These are phyloP conservation scores for Disparrhopalites patrizii DNA, from an alignment of 2,888 invertebrate species.

Conservation along the genomic window DNA sequence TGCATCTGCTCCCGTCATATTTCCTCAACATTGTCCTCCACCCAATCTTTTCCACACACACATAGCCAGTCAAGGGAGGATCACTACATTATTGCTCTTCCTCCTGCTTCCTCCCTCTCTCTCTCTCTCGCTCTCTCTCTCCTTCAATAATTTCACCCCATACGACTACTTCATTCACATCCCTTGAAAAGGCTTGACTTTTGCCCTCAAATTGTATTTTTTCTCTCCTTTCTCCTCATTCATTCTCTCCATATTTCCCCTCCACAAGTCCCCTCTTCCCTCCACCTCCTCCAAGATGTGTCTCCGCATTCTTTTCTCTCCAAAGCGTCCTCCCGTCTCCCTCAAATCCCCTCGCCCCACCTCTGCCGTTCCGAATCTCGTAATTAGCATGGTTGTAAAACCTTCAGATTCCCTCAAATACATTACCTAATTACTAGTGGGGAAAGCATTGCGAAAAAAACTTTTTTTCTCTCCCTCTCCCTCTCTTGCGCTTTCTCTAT, in stretches of 20 bases:
- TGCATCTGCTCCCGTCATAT: constrained; percentile 37
- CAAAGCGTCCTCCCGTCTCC: too few species aligned
- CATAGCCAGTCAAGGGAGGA: too few species aligned
- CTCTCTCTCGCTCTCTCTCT: constrained; percentile 15
- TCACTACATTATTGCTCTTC: too few species aligned
- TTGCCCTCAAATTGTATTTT: background rate
- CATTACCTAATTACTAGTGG: too few species aligned
- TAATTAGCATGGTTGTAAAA: too few species aligned
- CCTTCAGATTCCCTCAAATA: too few species aligned
- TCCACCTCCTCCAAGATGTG: background rate
- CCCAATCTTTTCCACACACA: constrained; percentile 5
- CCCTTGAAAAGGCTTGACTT: constrained; percentile 5
- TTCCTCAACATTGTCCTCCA: constrained; percentile 28
- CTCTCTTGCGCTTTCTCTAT: background rate
- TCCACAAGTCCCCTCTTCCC: too few species aligned
- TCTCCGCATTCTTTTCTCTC: background rate
- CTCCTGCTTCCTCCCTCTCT: background rate
- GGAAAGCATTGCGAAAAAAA: too few species aligned
- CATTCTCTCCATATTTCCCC: too few species aligned
- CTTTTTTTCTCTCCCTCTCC: too few species aligned
- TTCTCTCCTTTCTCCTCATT: background rate
- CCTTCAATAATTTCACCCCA: constrained; percentile 13
- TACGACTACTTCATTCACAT: background rate
- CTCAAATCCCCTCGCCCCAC: too few species aligned
- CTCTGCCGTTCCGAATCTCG: too few species aligned